Percentiles rank a stretch among this genome's conserved stretches.
These are phyloP conservation scores for Tetragnatha versicolor DNA, from an alignment of 1,140 invertebrate species.

Conservation along the genomic window DNA sequence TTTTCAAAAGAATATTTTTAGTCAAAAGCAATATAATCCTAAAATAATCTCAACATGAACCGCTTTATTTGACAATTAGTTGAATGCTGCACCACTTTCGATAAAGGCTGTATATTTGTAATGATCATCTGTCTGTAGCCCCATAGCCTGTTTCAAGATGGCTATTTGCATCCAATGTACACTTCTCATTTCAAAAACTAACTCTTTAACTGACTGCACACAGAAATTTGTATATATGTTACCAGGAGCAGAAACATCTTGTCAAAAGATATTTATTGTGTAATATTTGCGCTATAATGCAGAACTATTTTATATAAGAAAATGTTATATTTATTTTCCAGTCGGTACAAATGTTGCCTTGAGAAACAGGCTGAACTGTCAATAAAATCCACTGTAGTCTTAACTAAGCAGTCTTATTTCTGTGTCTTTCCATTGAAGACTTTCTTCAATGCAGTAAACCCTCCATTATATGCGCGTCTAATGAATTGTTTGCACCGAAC, in stretches of 20 bases:
- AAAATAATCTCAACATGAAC: too few species aligned
- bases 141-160: too few species aligned
- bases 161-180: too few species aligned
- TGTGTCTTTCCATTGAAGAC: not conserved
- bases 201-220: constrained; percentile 12
- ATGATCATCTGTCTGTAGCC: too few species aligned
- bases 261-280: constrained; percentile 51
- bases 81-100: too few species aligned
- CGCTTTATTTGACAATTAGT: too few species aligned
- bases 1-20: too few species aligned
- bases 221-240: constrained; percentile 40
- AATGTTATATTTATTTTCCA: constrained; percentile 49
- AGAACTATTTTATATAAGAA: constrained; percentile 50
- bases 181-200: too few species aligned
- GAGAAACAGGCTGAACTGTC: constrained; percentile 31
- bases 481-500: too few species aligned
- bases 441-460: constrained; percentile 12
- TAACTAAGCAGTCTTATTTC: constrained; percentile 28
- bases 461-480: not conserved
- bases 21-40: too few species aligned
- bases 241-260: constrained; percentile 22
- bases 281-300: constrained; percentile 39
- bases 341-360: constrained; percentile 37
- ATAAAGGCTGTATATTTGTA: too few species aligned
- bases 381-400: constrained; percentile 51